Conservation (phyloP, 2,797 vertebrate species). For the Cynodonichthys magdalenae region DNA sequence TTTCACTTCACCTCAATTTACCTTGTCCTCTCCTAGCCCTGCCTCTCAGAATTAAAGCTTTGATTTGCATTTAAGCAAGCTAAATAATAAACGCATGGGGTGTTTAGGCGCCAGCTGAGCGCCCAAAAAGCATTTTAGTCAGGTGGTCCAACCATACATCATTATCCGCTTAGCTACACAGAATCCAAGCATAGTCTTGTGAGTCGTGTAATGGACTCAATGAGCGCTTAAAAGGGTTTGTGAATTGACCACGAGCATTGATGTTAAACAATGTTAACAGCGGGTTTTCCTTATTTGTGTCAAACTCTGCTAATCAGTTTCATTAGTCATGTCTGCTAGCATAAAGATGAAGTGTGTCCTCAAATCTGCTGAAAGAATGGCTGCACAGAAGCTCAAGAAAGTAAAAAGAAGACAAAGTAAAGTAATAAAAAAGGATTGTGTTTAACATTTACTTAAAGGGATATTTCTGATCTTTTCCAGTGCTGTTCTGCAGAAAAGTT, state of each 20-base stretch:
- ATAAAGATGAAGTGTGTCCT: neutral
- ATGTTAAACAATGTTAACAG: slow-evolving; percentile 4
- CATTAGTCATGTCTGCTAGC: neutral
- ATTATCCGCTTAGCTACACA: slow-evolving; percentile 33
- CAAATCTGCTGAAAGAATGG: neutral
- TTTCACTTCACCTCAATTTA: slow-evolving; percentile 59
- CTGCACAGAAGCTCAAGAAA: no score
- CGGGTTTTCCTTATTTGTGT: slow-evolving; percentile 1
- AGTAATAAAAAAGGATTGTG: no score
- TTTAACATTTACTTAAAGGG: no score
- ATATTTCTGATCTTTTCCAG: no score
- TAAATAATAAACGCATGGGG: slow-evolving; percentile 70
- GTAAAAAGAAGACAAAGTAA: no score
- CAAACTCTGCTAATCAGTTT: neutral
- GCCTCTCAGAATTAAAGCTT: slow-evolving; percentile 41
- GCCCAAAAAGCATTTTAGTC: slow-evolving; percentile 36
- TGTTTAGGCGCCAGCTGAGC: slow-evolving; percentile 43
- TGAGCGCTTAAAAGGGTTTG: slow-evolving; percentile 4
- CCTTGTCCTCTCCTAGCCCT: slow-evolving; percentile 47
- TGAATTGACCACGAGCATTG: slow-evolving; percentile 3
- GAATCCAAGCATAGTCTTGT: slow-evolving; percentile 22
- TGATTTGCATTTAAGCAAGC: slow-evolving; percentile 67
- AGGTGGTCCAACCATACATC: slow-evolving; percentile 25
- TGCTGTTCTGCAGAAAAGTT: no score
- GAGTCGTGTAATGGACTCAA: slow-evolving; percentile 35